Evolutionary conservation across 2,888 invertebrate genomes (phyloP).

Genomic region (Lordiphosa andalusiaca): DNA sequence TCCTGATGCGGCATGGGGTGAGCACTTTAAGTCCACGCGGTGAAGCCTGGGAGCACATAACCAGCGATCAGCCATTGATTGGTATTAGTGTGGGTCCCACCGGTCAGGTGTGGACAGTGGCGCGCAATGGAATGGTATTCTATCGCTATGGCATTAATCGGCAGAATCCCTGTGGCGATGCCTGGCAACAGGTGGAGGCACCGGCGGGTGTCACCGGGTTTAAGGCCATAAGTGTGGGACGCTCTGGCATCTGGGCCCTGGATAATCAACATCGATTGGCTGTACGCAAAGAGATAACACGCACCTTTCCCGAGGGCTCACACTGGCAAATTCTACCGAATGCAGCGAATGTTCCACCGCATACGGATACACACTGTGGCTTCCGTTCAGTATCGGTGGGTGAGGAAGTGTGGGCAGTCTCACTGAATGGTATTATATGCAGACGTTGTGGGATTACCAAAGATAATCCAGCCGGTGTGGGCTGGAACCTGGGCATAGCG

Average conservation of each 20-base stretch:
- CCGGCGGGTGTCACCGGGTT: constrained; percentile 84
- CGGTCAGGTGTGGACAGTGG: constrained; percentile 90
- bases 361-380: constrained; percentile 81
- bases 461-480: constrained; percentile 87
- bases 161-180: constrained; percentile 83
- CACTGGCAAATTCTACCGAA: constrained; percentile 88
- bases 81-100: constrained; percentile 86
- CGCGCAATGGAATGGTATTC: constrained; percentile 90
- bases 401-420: constrained; percentile 89
- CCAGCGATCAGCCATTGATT: constrained; percentile 89
- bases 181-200: constrained; percentile 91
- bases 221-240: constrained; percentile 88
- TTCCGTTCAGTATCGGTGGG: constrained; percentile 88
- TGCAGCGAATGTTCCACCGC: constrained; percentile 83
- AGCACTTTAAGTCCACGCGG: constrained; percentile 87
- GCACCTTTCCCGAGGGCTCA: constrained; percentile 89
- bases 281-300: constrained; percentile 88
- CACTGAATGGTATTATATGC: constrained; percentile 85
- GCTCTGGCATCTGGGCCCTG: constrained; percentile 89
- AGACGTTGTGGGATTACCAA: constrained; percentile 88
- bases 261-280: constrained; percentile 87
- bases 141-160: constrained; percentile 88
- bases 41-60: constrained; percentile 80
- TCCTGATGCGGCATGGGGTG: constrained; percentile 90
- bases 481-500: constrained; percentile 87